Base-by-base conservation (phyloP, 2,113 vertebrate genomes). In the Mesoclemmys tuberculata region DNA sequence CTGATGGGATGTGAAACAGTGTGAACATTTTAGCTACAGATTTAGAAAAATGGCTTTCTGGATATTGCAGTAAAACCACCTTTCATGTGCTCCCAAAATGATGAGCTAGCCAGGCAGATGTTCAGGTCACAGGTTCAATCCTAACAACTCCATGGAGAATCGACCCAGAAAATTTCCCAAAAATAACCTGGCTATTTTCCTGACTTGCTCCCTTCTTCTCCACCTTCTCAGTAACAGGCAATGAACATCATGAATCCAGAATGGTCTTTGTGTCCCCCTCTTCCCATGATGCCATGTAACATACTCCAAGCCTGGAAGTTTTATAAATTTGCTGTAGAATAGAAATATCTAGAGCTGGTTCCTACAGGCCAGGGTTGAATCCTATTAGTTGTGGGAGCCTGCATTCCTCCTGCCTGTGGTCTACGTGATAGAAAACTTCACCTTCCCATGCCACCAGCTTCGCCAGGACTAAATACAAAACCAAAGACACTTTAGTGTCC, bases 1-100 rank as follows among this genome's bases (percentile, higher is more conserved):
- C 8, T 12, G 22, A 1, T 35, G 51, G 55, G 55, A 1, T 35
- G 35, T 12, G 49, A 90, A 31, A 31, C n/a, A 3, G 68, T 22
- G 35, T 2, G 41, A 64, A 82, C 0, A 0, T 1, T 52, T 29
- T 82, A 89, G 51, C 77, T 90, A 80, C 1, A 22, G 9, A 41
- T 8, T 38, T 79, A 13, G 4, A 7, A 38, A 19, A 0, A 2
- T 27, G 13, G 12, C 82, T 90, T 92, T 78, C 31, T 74, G 31
- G 29, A 46, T 44, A 46, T 10, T 0, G 0, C 10, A 19, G 80
- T 88, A 41, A 85, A 85, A 82, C 29, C n/a, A 14, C 19, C 11
- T 31, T 68, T n/a, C 35, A 68, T 68, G 19, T 9, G 35, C 29
- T 31, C 1, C 24, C 35, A 12, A 61, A 82, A 90, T 80, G 78